Base-by-base conservation (phyloP, 2,113 vertebrate genomes). In the Dipodomys ordii region DNA sequence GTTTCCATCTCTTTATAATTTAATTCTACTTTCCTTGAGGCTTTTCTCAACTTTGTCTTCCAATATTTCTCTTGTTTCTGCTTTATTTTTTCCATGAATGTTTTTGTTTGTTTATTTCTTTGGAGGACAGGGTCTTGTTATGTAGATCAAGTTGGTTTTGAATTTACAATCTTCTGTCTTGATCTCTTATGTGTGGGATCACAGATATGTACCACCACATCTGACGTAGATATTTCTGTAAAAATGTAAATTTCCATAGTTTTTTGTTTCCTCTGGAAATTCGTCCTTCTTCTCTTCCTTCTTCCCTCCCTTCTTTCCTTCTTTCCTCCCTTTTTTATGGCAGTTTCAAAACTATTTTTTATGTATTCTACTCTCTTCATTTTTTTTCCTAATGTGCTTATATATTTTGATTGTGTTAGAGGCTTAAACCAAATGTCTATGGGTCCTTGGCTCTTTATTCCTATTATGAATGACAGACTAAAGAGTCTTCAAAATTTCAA, bases 361-460 rank as follows among this genome's bases (percentile, higher is more conserved):
- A 30, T 30, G 23, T 53, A 32, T 64, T 60, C 8, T 73, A 49
- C 30, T 25, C 32, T 73, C 10, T 30, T n/a, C 73, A 19, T 6
- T 30, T 82, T 80, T 80, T 73, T 39, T 27, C 23, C 1, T 12
- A 60, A 28, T 46, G 30, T 84, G 25, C 23, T 77, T 87, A 35
- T 49, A 65, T 87, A 44, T 92, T 80, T 86, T 83, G 30, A 60
- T 67, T 0, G 72, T 87, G 2, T 76, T 90, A 83, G 49, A 64
- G 4, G 22, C 73, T 83, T 95, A 83, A 88, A 39, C 25, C 65
- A 91, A 77, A 86, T 95, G 7, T 83, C 39, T 65, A 18, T 32
- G 53, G 30, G 67, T 85, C 7, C 25, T 32, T 62, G 44, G n/a
- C 25, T 73, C 27, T 60, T 83, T 27, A 82, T 53, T 88, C 32